A percentile compares a stretch with the other conserved stretches of the same genome.
Conservation (phyloP, 2,113 vertebrate genomes). For the Orthonyx spaldingii region DNA sequence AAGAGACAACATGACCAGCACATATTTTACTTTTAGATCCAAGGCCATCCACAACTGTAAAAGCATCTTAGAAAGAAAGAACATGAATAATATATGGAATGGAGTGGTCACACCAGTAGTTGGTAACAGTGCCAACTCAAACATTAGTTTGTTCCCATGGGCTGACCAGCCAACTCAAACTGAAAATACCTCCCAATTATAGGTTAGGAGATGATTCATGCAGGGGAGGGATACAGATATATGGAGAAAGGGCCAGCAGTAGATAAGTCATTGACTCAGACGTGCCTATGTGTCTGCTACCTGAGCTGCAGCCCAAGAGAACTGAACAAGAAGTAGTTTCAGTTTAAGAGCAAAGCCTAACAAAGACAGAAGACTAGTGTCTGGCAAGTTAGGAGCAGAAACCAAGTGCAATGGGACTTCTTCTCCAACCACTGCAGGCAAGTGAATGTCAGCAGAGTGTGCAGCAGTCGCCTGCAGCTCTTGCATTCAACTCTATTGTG, state of each 20-base stretch:
- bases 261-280: background rate
- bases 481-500: background rate
- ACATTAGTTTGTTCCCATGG: background rate
- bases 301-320: background rate
- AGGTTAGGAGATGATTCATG: background rate
- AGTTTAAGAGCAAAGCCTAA: background rate
- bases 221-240: background rate
- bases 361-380: background rate
- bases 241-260: background rate
- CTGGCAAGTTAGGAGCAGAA: background rate
- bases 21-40: background rate
- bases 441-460: background rate
- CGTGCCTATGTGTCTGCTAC: fast-evolving
- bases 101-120: background rate
- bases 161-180: background rate
- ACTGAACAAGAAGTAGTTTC: background rate
- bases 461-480: background rate
- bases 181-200: background rate
- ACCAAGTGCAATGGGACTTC: background rate
- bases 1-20: background rate
- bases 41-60: background rate
- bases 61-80: background rate
- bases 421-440: background rate
- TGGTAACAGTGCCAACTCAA: background rate
- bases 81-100: background rate